Conservation (phyloP, 1,140 invertebrate genomes). For the Reticulitermes speratus region DNA sequence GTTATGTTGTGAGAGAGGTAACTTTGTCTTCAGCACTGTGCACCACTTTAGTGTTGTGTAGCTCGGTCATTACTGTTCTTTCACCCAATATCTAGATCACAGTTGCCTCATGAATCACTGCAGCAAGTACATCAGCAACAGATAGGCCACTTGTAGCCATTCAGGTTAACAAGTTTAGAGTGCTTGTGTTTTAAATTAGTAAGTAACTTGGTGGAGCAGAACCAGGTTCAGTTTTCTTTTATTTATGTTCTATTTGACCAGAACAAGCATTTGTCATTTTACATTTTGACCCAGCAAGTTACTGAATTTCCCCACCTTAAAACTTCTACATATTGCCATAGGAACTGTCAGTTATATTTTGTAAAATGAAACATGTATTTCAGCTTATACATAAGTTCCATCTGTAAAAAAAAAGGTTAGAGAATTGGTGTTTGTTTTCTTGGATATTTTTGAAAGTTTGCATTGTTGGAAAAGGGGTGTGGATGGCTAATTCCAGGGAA, state of each 20-base stretch:
- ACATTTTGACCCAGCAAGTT: not conserved
- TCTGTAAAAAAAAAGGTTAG: not conserved
- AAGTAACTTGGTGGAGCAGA: not conserved
- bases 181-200: not conserved
- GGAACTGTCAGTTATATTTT: not conserved
- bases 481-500: not conserved
- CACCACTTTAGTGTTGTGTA: not conserved
- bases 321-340: not conserved
- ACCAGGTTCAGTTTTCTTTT: not conserved
- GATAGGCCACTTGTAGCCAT: too few relatives aligned
- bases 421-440: not conserved
- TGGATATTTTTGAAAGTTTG: not conserved
- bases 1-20: not conserved
- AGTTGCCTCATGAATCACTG: not conserved
- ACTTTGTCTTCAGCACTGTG: not conserved
- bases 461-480: not conserved
- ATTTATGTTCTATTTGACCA: not conserved
- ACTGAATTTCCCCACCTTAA: not conserved
- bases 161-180: too few relatives aligned
- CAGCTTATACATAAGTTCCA: not conserved
- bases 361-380: not conserved
- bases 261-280: not conserved
- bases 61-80: not conserved
- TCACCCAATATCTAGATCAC: not conserved
- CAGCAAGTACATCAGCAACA: too few relatives aligned